A percentile compares a stretch with the other conserved stretches of the same genome.
Conservation (phyloP, 1,140 invertebrate species). For the Leucophenga varia region DNA sequence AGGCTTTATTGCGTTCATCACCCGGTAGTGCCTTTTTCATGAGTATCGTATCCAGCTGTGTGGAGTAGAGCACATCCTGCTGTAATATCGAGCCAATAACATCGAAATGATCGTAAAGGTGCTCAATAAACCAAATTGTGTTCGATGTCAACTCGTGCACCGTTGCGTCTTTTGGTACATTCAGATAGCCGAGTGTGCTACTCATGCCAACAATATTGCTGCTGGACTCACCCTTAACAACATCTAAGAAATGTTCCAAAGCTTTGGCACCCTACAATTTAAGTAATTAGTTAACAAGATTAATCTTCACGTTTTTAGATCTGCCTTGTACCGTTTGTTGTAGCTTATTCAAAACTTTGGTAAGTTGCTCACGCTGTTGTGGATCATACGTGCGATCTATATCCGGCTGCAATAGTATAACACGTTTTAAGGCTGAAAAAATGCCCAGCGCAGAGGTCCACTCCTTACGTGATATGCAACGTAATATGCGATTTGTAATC, state of each 20-base stretch:
- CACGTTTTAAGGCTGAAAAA: conserved; percentile 83
- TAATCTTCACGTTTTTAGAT: conserved; percentile 1
- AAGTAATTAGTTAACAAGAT: too few relatives aligned
- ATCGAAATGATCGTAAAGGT: conserved; percentile 76
- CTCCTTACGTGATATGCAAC: conserved; percentile 77
- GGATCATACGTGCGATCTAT: conserved; percentile 78
- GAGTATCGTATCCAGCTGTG: conserved; percentile 53
- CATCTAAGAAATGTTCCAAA: conserved; percentile 91
- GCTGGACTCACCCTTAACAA: conserved; percentile 80
- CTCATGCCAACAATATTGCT: conserved; percentile 65
- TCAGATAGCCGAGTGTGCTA: conserved; percentile 25
- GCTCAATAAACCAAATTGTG: conserved; percentile 85
- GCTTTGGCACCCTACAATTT: conserved; percentile 76
- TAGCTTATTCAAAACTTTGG: conserved; percentile 72
- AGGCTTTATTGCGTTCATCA: conserved; percentile 62
- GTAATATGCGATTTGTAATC: conserved; percentile 74
- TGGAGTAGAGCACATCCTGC: conserved; percentile 64
- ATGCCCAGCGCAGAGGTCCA: conserved; percentile 81
- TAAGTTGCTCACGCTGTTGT: conserved; percentile 70
- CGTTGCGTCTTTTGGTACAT: conserved; percentile 87
- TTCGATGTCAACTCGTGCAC: conserved; percentile 95
- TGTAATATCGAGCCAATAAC: conserved; percentile 68
- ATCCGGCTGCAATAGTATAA: conserved; percentile 77
- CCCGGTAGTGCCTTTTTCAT: conserved; percentile 58
- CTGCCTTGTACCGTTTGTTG: conserved; percentile 71